phyloP scores from a whole-genome alignment of 2,888 invertebrate genomes.

The Rhagonycha lutea region DNA sequence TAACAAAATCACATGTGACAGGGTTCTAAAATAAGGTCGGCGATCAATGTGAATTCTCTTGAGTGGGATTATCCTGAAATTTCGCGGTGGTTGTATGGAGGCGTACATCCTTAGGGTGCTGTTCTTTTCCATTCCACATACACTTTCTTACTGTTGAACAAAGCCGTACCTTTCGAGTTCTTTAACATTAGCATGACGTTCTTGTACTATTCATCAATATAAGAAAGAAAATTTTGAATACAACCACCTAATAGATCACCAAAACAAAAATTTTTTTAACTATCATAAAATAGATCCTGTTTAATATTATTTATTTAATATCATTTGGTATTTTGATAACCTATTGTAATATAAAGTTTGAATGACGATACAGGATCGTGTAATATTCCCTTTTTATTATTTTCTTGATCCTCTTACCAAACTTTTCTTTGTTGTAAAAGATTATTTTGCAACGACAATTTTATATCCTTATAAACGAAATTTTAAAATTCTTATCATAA shows the following conservation, averaged over 20 bases:
- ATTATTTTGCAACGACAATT: neutral
- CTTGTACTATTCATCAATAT: neutral
- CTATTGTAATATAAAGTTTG: neutral
- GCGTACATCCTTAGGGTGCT: slow-evolving; percentile 33
- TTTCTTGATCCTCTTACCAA: neutral
- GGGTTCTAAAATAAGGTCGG: slow-evolving; percentile 32
- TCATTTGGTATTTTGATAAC: neutral
- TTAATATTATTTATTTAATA: neutral
- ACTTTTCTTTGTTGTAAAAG: neutral
- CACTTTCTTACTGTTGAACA: slow-evolving; percentile 28
- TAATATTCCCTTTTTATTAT: neutral
- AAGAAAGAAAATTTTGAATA: neutral
- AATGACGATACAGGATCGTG: neutral
- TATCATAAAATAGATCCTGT: neutral
- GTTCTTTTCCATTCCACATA: slow-evolving; percentile 31
- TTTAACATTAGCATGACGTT: slow-evolving; percentile 14
- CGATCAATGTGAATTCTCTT: slow-evolving; percentile 31
- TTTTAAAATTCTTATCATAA: neutral
- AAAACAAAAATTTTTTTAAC: neutral
- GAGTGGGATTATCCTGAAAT: slow-evolving; percentile 33
- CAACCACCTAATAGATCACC: neutral
- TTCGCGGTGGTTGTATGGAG: slow-evolving; percentile 32
- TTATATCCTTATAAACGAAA: neutral
- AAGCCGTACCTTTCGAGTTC: slow-evolving; percentile 21
- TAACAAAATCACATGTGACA: slow-evolving; percentile 29